phyloP scores from a whole-genome alignment of 2,888 invertebrate species.

The Baronia brevicornis region DNA sequence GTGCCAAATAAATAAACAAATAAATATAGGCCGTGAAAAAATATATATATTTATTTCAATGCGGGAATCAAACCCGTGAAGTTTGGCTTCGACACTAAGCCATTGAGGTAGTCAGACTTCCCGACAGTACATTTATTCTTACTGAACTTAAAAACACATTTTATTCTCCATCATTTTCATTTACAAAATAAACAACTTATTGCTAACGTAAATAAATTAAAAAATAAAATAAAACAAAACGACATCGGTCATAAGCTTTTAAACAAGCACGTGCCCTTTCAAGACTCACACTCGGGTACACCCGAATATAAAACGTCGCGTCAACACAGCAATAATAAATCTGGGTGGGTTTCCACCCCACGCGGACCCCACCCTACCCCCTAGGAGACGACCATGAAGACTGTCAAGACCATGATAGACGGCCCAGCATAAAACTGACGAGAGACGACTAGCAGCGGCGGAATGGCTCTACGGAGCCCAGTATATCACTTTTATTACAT shows the following conservation, averaged over 20 bases:
- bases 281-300: conserved; percentile 4
- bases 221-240: neutral
- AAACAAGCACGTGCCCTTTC: conserved; percentile 4
- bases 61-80: no score
- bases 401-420: conserved; percentile 82
- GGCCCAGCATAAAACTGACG: conserved; percentile 84
- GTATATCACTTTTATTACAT: conserved; percentile 88
- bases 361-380: conserved; percentile 25
- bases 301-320: conserved; percentile 44
- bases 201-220: neutral
- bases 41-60: no score
- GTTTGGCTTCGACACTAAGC: no score
- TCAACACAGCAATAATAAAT: conserved; percentile 69
- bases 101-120: no score
- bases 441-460: conserved; percentile 79
- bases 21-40: no score
- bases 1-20: no score
- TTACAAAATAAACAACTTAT: no score
- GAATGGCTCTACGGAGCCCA: conserved; percentile 86
- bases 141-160: no score
- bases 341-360: conserved; percentile 35
- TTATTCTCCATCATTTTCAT: no score
- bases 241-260: no score
- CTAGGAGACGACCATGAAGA: conserved; percentile 72
- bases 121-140: no score